Evolutionary conservation across 2,888 invertebrate genomes (phyloP), one percentile per base, ranked within the genome.

Genomic region (Cheilosia scutellata): DNA sequence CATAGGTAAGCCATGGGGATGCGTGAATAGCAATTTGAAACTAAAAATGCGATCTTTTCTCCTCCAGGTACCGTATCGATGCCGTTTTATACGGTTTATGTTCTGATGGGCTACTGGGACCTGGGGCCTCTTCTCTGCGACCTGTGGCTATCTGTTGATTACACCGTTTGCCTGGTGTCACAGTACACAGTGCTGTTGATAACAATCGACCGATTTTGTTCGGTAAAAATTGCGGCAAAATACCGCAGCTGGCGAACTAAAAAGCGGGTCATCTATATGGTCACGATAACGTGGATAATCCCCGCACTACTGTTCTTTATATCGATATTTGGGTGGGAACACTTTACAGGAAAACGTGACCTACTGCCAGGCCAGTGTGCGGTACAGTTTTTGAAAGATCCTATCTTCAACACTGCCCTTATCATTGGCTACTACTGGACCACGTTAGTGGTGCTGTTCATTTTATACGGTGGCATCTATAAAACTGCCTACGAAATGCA

Each of bases 181-280:
- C 99, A 99, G 92, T 99, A 99, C 93, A 99, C 99, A 0, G 99
- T 99, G 16, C 95, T 99, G 76, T 95, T 99, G 87, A 99, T 99
- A 90, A 99, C 99, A 37, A 97, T 99, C 87, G 99, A 99, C 93
- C 95, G 99, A 88, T 99, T 98, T 93, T 99, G 99, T 93, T 99
- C 99, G 37, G 99, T 99, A 5, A 99, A 98, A 94, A 98, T 99
- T 88, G 99, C 99, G 4, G 98, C 99, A 13, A 96, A 96, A 89
- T 99, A 99, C 91, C 94, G 99, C 87, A 96, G 97, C 89, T 99
- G 99, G 99, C 94, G 99, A 27, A 98, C 99, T 4, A 97, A 98
- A 90, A 96, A 96, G 87, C 95, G 97, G 89, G 98, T 99, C 13
- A 95, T 98, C 83, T 96, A 97, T 94, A 98, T 99, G 97, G 97